Conservation (phyloP, 2,113 vertebrate genomes). For the Alouatta palliata region DNA sequence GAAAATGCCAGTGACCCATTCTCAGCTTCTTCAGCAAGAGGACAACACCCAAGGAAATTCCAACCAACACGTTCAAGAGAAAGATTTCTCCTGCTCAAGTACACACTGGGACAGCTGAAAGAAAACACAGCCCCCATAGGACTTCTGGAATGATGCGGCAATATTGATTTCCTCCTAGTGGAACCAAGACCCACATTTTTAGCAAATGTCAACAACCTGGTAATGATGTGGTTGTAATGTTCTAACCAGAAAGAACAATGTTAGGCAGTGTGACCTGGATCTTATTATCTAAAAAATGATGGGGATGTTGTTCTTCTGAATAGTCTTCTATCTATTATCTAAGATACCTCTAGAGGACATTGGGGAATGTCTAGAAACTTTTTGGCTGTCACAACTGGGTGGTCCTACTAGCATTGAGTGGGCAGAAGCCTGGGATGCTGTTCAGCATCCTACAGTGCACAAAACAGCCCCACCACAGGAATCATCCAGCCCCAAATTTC, state of each 20-base stretch:
- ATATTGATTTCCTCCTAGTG: accelerated
- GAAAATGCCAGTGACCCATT: accelerated
- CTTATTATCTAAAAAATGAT: not conserved
- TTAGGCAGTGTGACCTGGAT: not conserved
- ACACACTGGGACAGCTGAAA: accelerated
- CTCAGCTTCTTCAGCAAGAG: not conserved
- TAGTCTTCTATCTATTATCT: too few relatives aligned
- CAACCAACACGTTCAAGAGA: not conserved
- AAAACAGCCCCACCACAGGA: not conserved
- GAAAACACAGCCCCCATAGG: not conserved
- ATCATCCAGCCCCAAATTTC: too few relatives aligned
- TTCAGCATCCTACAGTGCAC: not conserved
- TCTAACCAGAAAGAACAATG: not conserved
- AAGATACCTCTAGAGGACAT: not conserved
- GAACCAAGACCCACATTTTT: not conserved
- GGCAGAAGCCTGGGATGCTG: accelerated
- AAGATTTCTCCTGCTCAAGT: not conserved
- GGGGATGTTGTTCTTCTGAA: not conserved
- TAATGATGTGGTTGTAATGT: too few relatives aligned
- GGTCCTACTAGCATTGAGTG: not conserved
- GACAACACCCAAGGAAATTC: not conserved
- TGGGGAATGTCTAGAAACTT: not conserved
- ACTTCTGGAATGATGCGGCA: not conserved
- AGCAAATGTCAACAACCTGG: not conserved
- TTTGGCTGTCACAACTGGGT: not conserved